A percentile compares a stretch with the other conserved stretches of the same genome.
Conservation (phyloP, 1,140 invertebrate species). For the Macrotrachela quadricornifera region DNA sequence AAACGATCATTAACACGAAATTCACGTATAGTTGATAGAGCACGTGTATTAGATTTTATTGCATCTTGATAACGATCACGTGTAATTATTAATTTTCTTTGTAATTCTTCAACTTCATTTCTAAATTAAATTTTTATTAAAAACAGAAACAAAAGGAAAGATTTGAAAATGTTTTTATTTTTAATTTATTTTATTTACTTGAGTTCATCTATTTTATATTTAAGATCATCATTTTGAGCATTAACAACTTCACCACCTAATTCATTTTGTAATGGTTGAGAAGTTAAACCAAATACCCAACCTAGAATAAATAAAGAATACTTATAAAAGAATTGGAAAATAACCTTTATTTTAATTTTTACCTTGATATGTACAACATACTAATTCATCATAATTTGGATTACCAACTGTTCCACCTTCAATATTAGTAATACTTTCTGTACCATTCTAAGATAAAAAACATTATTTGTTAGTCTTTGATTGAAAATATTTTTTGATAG, state of each 20-base stretch:
- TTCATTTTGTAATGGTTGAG: slow-evolving; percentile 25
- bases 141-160: too few species aligned
- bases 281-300: slow-evolving; percentile 21
- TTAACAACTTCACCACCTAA: slow-evolving; percentile 10
- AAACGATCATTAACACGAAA: slow-evolving; percentile 57
- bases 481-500: too few species aligned
- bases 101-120: slow-evolving; percentile 49
- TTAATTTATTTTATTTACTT: too few species aligned
- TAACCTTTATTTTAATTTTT: slow-evolving; percentile 9
- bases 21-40: slow-evolving; percentile 45
- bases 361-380: slow-evolving; percentile 59
- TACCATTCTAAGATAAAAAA: slow-evolving; percentile 39
- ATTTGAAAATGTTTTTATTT: too few species aligned
- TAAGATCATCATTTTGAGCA: background rate
- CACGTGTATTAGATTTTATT: slow-evolving; percentile 32
- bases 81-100: slow-evolving; percentile 44
- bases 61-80: slow-evolving; percentile 43
- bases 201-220: too few species aligned
- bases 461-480: too few species aligned
- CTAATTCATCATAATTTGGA: slow-evolving; percentile 48
- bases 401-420: slow-evolving; percentile 49
- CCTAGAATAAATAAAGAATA: background rate
- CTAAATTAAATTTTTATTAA: slow-evolving; percentile 21
- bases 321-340: background rate
- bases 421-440: slow-evolving; percentile 58